Evolutionary conservation across 2,113 vertebrate genomes (phyloP), one percentile per base, ranked within the genome.

Genomic region (Cyprinodon tularosa): DNA sequence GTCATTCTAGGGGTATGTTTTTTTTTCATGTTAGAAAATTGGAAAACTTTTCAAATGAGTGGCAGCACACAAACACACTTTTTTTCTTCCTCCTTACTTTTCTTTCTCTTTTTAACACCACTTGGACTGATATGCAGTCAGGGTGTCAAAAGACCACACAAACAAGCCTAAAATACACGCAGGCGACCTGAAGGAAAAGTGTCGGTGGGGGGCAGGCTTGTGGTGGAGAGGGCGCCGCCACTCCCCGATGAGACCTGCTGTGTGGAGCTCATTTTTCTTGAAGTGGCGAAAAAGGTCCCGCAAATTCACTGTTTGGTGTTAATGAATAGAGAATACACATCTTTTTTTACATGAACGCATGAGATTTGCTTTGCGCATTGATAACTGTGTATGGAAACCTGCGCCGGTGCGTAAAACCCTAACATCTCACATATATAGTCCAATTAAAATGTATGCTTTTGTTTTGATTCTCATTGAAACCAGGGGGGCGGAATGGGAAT

Each of bases 211-310:
- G 12, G 48, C 48, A 20, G 50, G 20, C 50, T 45, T 37, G 38
- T 12, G 59, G 78, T 12, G 64, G n/a, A 36, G 38, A 2, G 63
- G 79, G 71, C 71, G 50, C 50, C 59, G 71, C 48, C 85, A 77
- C 89, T 86, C 90, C 92, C 89, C 47, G 80, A 79, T 67, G 92
- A 81, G 88, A 78, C 80, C 48, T 14, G 67, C 88, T 85, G 66
- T 78, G 80, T 74, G 64, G 67, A 13, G 78, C 86, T 86, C 88
- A 92, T 89, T 88, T 88, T 76, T 20, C 68, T 76, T 61, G 60
- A 84, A 91, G 69, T 70, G 77, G 80, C 22, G 48, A 80, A 86
- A 75, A 88, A 89, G 85, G 83, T 75, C 61, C 0, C 71, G 39
- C 73, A 83, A 64, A 72, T n/a, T 37, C 67, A 47, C 64, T 67